Conservation (phyloP, 2,113 vertebrate species). For the Cercocebus atys region DNA sequence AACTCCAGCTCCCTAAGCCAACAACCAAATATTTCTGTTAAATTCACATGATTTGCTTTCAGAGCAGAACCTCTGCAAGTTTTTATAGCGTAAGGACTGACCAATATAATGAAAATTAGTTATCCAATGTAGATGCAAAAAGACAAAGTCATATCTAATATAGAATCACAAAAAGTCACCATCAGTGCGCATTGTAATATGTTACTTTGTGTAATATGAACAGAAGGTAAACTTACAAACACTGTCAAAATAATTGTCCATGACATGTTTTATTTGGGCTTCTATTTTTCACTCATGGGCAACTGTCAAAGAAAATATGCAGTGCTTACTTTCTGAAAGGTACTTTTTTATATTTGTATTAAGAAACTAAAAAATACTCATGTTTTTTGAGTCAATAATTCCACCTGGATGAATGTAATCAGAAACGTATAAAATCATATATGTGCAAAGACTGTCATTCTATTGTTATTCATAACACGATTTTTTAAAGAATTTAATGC, state of each 20-base stretch:
- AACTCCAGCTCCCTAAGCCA: not conserved
- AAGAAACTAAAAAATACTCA: not conserved
- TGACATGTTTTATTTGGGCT: not conserved
- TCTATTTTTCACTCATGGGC: not conserved
- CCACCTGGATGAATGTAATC: not conserved
- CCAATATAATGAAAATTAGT: not conserved
- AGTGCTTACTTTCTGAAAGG: not conserved
- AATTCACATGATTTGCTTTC: not conserved
- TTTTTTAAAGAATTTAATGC: not conserved
- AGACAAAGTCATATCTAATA: not conserved
- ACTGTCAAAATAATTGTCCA: not conserved
- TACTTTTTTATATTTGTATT: not conserved
- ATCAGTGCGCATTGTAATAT: not conserved
- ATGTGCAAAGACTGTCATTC: not conserved
- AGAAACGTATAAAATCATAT: not conserved
- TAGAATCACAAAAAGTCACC: not conserved
- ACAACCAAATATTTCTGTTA: slow-evolving; percentile 23
- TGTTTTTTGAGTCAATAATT: not conserved
- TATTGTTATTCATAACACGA: not conserved
- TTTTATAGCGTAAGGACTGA: not conserved
- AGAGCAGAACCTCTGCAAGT: not conserved
- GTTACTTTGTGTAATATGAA: not conserved
- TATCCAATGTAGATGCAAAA: not conserved
- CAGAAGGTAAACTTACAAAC: not conserved
- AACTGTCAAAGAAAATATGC: not conserved